Conservation (phyloP, 2,797 vertebrate genomes). For the Ispidina lecontei region DNA sequence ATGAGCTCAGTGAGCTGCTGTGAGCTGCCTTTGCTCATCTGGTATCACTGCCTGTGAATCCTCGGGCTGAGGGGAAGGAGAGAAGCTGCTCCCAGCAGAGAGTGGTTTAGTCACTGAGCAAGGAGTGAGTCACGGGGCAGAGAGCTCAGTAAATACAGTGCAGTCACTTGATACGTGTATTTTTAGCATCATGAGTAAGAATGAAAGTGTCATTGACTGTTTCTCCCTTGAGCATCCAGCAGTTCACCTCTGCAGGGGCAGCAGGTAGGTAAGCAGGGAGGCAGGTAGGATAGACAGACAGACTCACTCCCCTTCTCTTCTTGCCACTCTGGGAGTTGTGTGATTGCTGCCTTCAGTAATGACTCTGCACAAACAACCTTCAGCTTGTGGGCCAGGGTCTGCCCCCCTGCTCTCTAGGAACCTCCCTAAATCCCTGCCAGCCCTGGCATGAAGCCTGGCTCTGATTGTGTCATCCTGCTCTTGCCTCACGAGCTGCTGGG, state of each 20-base stretch:
- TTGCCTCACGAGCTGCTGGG: not conserved
- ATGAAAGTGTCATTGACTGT: not conserved
- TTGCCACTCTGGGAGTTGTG: not conserved
- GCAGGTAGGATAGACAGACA: not conserved
- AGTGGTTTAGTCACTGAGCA: not conserved
- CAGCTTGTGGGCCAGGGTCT: not conserved
- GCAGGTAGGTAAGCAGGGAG: not conserved
- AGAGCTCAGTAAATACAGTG: not conserved
- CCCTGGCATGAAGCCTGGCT: constrained; percentile 11
- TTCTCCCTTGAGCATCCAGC: not conserved
- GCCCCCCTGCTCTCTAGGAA: constrained; percentile 56
- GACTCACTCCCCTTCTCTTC: not conserved
- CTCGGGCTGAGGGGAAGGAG: not conserved
- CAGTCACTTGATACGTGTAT: not conserved
- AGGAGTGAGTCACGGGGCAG: not conserved
- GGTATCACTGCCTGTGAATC: not conserved
- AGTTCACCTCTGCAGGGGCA: not conserved
- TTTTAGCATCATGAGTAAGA: not conserved
- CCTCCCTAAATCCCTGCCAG: constrained; percentile 33
- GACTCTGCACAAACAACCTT: constrained; percentile 31
- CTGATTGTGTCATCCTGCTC: constrained; percentile 5
- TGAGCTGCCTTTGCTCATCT: not conserved
- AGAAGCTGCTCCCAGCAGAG: not conserved
- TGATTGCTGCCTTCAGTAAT: constrained; percentile 20
- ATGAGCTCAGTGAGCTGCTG: not conserved